These are phyloP conservation scores for Macrobrachium nipponense DNA, from an alignment of 1,140 invertebrate species.

Conservation along the genomic window DNA sequence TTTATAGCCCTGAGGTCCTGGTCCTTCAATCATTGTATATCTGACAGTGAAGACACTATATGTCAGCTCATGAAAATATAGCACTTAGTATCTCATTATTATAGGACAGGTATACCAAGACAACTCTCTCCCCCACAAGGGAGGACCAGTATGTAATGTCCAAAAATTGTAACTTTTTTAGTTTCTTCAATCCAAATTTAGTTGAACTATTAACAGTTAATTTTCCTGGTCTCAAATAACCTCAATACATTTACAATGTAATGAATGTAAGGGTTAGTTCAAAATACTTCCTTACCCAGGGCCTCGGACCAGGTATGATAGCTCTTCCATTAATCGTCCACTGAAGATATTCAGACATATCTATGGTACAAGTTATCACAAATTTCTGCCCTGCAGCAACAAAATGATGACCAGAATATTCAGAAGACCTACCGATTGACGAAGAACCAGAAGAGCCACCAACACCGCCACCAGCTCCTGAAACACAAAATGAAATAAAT, in stretches of 20 bases:
- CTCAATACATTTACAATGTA: not conserved
- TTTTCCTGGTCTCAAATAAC: not conserved
- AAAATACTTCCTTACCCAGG: slow-evolving; percentile 35
- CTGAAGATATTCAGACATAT: slow-evolving; percentile 30
- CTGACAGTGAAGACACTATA: slow-evolving; percentile 10
- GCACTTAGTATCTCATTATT: not conserved
- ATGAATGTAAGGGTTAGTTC: not conserved
- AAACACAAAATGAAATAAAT: too few relatives aligned
- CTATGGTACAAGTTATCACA: slow-evolving; percentile 28
- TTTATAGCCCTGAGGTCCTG: slow-evolving; percentile 40
- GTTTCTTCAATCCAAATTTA: too few relatives aligned
- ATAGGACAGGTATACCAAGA: not conserved
- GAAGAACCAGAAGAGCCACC: not conserved
- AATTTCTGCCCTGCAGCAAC: slow-evolving; percentile 43
- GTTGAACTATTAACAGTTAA: not conserved
- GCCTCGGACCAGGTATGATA: slow-evolving; percentile 36
- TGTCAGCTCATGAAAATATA: not conserved
- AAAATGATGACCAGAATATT: slow-evolving; percentile 41
- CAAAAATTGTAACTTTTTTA: too few relatives aligned
- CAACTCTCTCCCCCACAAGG: not conserved
- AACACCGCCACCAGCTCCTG: not conserved
- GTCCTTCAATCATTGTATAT: slow-evolving; percentile 44
- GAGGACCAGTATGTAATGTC: too few relatives aligned
- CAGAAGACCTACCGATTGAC: not conserved
- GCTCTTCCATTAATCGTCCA: slow-evolving; percentile 47